Evolutionary conservation across 92 coral and sea anemone species (phyloP).

Genomic region (Ricordea florida): DNA sequence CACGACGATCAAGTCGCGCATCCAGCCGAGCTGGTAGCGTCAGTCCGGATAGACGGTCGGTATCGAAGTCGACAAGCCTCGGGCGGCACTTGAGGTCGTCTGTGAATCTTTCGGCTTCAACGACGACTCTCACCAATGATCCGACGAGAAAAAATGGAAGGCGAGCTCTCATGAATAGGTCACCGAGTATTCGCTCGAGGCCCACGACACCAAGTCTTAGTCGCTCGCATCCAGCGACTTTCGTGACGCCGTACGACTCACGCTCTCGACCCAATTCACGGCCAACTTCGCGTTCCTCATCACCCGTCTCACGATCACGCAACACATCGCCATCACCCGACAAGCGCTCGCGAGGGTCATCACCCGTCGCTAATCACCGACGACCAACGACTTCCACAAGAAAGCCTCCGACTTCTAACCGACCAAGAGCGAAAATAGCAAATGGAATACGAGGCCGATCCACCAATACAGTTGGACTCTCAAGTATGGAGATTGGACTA

Average conservation of each 20-base stretch:
- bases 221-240: constrained; percentile 95
- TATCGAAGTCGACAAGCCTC: constrained; percentile 26
- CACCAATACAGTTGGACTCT: not conserved
- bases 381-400: constrained; percentile 35
- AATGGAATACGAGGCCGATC: constrained; percentile 29
- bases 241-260: constrained; percentile 84
- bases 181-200: constrained; percentile 78
- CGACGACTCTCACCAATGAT: constrained; percentile 24
- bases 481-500: constrained; percentile 34
- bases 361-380: constrained; percentile 41
- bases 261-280: constrained; percentile 86
- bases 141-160: constrained; percentile 51
- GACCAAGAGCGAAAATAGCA: constrained; percentile 32
- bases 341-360: constrained; percentile 53
- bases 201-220: constrained; percentile 89
- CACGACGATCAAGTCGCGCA: constrained; percentile 68
- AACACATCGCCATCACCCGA: constrained; percentile 68
- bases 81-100: constrained; percentile 50
- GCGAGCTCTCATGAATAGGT: constrained; percentile 63
- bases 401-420: constrained; percentile 45
- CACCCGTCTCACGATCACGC: constrained; percentile 76
- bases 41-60: constrained; percentile 65
- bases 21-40: constrained; percentile 75
- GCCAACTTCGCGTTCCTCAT: constrained; percentile 85
- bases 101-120: constrained; percentile 44